These are phyloP conservation scores for Andrena marginata DNA, from an alignment of 2,888 invertebrate genomes.

Conservation along the genomic window DNA sequence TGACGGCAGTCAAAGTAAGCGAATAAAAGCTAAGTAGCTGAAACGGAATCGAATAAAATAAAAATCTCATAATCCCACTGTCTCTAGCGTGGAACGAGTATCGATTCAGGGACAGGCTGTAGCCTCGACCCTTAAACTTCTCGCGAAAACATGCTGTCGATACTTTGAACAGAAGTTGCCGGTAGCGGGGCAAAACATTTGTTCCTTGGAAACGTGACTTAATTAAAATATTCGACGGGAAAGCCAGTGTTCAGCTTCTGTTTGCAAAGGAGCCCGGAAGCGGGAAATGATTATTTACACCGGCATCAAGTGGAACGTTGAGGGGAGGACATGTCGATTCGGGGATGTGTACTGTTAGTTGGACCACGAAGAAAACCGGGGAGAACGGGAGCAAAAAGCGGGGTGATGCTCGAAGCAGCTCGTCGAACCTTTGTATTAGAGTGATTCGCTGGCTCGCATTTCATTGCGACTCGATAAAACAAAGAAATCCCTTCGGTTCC, in stretches of 20 bases:
- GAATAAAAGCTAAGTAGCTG: neutral
- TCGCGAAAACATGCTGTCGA: neutral
- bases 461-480: slow-evolving; percentile 70
- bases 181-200: slow-evolving; percentile 33
- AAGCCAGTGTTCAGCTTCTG: slow-evolving; percentile 31
- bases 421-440: slow-evolving; percentile 57
- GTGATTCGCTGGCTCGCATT: slow-evolving; percentile 72
- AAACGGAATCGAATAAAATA: neutral
- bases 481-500: slow-evolving; percentile 65
- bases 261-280: slow-evolving; percentile 43
- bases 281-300: slow-evolving; percentile 58
- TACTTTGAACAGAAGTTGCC: slow-evolving; percentile 15
- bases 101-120: neutral
- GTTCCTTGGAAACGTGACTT: slow-evolving; percentile 44
- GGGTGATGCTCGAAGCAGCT: slow-evolving; percentile 9
- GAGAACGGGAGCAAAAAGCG: neutral
- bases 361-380: slow-evolving; percentile 6
- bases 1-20: neutral
- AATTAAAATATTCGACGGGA: slow-evolving; percentile 59
- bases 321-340: slow-evolving; percentile 35
- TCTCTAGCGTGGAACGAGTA: neutral
- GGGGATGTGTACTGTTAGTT: slow-evolving; percentile 21
- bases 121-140: neutral
- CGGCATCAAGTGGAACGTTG: slow-evolving; percentile 29
- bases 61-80: too few species aligned